Evolutionary conservation across 2,888 invertebrate species (phyloP), one percentile per base, ranked within the genome.

Genomic region (Dicranocentrus wangi): DNA sequence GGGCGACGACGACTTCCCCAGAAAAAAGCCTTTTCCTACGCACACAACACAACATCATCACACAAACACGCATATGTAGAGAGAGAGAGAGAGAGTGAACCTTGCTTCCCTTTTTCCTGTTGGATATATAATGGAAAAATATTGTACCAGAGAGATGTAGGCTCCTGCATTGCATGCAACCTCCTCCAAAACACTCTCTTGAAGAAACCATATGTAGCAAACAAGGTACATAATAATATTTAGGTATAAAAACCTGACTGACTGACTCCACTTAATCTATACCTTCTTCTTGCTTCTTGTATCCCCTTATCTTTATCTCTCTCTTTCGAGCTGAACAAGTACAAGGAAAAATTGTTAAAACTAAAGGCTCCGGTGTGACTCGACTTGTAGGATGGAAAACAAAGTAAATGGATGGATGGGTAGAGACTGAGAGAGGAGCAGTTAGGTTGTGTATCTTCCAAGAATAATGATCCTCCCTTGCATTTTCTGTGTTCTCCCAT

Each of bases 401-500:
- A 47, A 75, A 78, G 39, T 51, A 10, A 61, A 58, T 70, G 71
- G 71, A 79, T 72, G 65, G 71, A 71, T 79, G 71, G 79, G 71
- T 79, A 79, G 71, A 71, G 8, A n/a, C n/a, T n/a, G n/a, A n/a
- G n/a, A 25, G n/a, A 47, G 61, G 47, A 71, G 70, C 69, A 70
- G 51, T 63, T 70, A 70, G n/a, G n/a, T n/a, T n/a, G n/a, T n/a
- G 58, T 72, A 71, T 79, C 79, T 79, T 79, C 79, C 71, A 66
- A 71, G 79, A 79, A 79, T 71, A 79, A 79, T 79, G 71, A 79
- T 79, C 71, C 65, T 58, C 55, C 55, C 75, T 66, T 66, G n/a
- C n/a, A n/a, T n/a, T n/a, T n/a, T n/a, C n/a, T 65, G 63, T 63
- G 47, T 78, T 23, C 23, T 65, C 65, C 32, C 60, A 17, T 15